These are phyloP conservation scores for Gallinago paraguaiae DNA, from an alignment of 2,113 vertebrate species.

Conservation along the genomic window DNA sequence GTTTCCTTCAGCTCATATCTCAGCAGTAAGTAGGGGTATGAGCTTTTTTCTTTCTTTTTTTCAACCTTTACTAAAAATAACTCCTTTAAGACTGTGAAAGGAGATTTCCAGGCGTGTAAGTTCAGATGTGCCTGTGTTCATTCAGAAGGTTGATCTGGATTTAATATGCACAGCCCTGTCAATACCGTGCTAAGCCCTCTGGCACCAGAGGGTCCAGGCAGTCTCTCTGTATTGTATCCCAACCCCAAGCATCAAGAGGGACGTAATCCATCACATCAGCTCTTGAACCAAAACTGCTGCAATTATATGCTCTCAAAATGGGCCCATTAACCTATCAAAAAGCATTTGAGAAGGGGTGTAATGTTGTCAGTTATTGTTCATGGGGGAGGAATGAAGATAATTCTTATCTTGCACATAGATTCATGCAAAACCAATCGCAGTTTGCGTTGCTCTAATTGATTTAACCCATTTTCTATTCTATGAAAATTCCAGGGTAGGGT, in stretches of 20 bases:
- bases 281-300: conserved; percentile 52
- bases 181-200: conserved; percentile 63
- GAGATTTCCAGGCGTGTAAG: conserved; percentile 5
- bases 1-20: conserved; percentile 68
- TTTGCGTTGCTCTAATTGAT: conserved; percentile 48
- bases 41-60: conserved; percentile 7
- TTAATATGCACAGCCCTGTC: conserved; percentile 47
- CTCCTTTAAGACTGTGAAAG: conserved; percentile 38
- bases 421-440: conserved; percentile 48
- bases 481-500: conserved; percentile 16
- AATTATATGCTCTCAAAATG: conserved; percentile 41
- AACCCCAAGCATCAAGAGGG: conserved; percentile 26
- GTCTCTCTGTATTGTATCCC: conserved; percentile 49
- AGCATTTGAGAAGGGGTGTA: conserved; percentile 39
- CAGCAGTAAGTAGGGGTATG: conserved; percentile 34
- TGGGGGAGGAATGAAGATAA: conserved; percentile 29
- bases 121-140: conserved; percentile 32
- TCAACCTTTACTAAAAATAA: conserved; percentile 61
- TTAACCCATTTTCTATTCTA: background rate
- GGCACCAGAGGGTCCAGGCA: conserved; percentile 69
- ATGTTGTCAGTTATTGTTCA: conserved; percentile 56
- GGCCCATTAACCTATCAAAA: conserved; percentile 64
- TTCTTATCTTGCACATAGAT: conserved; percentile 38
- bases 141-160: conserved; percentile 64
- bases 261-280: conserved; percentile 59